Base-by-base conservation (phyloP, 2,888 invertebrate genomes). In the Acrobasis consociella region DNA sequence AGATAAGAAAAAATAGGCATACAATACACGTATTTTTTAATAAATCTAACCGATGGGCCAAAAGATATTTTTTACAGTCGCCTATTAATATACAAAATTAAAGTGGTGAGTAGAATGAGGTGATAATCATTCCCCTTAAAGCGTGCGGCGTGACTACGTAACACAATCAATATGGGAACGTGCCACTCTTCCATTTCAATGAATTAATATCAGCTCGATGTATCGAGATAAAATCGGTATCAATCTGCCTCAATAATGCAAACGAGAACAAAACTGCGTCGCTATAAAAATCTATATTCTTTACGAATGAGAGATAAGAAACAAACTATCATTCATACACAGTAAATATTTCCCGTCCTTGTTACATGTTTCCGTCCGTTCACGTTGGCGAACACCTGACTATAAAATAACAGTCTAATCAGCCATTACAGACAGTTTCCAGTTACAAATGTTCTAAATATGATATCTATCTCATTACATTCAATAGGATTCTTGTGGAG, bases 201-300 rank as follows among this genome's bases (percentile, higher is more conserved):
- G 58, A 37, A 58, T 10, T 31, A 31, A 52, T 17, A 11, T 9
- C 42, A 64, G 55, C 56, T 62, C 51, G 65, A 60, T 37, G 52
- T 61, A 58, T 63, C 65, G 42, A 63, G 63, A 59, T 53, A 52
- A 31, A 42, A 50, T 63, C 58, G 42, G 63, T 55, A 59, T 62
- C 65, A 65, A 65, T 65, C 60, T 58, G 49, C 60, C 17, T n/a
- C 15, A 46, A 59, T 38, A 37, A 17, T 39, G 51, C 58, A 11
- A 58, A 46, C 39, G 16, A 15, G 31, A 15, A 13, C 15, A 60
- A 50, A 16, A 50, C 11, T 49, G 31, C 9, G 7, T 0, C 7
- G 31, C 31, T 13, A 38, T 38, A 15, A 49, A 42, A 59, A 46
- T 5, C 37, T 38, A 1, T 9, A 15, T 9, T 13, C 2, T n/a